These are phyloP conservation scores for Caranx melampygus DNA, from an alignment of 2,113 vertebrate genomes.

Conservation along the genomic window DNA sequence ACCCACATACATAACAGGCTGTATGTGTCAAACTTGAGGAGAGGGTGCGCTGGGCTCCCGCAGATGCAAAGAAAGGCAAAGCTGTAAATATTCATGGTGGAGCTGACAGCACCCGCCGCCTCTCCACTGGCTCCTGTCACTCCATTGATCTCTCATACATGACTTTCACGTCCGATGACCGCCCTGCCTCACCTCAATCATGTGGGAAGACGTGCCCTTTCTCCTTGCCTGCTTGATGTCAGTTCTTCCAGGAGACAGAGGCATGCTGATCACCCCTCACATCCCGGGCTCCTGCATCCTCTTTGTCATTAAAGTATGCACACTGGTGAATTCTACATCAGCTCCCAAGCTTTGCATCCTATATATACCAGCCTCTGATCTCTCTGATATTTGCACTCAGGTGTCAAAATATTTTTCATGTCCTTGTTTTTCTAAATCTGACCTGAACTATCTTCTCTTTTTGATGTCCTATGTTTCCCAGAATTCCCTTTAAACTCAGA, in stretches of 20 bases:
- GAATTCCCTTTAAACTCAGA: background rate
- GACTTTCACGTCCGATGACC: conserved; percentile 62
- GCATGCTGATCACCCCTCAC: conserved; percentile 23
- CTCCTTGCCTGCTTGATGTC: conserved; percentile 42
- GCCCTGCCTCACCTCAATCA: conserved; percentile 65
- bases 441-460: background rate
- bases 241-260: conserved; percentile 34
- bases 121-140: conserved; percentile 66
- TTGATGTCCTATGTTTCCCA: background rate
- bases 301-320: conserved; percentile 4
- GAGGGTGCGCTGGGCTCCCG: conserved; percentile 16
- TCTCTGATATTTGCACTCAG: background rate
- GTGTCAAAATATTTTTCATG: background rate
- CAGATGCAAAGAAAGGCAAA: conserved; percentile 35
- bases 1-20: conserved; percentile 20
- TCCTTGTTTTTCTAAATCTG: background rate
- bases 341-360: background rate
- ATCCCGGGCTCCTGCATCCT: background rate
- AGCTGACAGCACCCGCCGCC: conserved; percentile 54
- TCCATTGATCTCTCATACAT: conserved; percentile 73
- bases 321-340: background rate
- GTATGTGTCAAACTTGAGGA: conserved; percentile 47
- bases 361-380: background rate
- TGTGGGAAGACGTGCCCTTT: conserved; percentile 52
- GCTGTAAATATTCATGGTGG: conserved; percentile 73